Evolutionary conservation across 2,888 invertebrate species (phyloP).

Genomic region (Platycheirus albimanus): DNA sequence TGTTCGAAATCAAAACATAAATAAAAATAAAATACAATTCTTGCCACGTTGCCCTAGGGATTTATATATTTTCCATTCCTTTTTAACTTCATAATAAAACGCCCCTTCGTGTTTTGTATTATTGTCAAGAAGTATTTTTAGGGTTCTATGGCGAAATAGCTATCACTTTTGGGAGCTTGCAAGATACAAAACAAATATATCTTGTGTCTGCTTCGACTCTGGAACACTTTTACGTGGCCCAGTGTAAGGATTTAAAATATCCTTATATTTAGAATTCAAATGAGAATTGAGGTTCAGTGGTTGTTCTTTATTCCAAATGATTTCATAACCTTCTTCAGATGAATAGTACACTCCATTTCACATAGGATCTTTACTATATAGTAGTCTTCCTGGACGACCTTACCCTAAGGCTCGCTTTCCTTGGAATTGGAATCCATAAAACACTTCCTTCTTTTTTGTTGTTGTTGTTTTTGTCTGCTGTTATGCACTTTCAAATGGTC

Average conservation of each 20-base stretch:
- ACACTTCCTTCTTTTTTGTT: constrained; percentile 48
- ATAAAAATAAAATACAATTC: constrained; percentile 52
- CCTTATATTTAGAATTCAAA: constrained; percentile 27
- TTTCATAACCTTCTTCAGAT: constrained; percentile 32
- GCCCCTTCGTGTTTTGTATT: neutral
- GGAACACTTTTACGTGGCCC: constrained; percentile 3
- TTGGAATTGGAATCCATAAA: constrained; percentile 39
- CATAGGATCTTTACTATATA: constrained; percentile 24
- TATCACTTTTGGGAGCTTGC: constrained; percentile 3
- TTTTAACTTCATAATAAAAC: constrained; percentile 2
- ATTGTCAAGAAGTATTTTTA: neutral
- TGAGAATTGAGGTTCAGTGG: neutral
- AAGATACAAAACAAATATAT: neutral
- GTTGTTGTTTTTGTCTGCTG: constrained; percentile 4
- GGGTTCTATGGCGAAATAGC: neutral
- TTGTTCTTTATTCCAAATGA: constrained; percentile 12
- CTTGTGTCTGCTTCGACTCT: neutral
- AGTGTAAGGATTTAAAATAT: constrained; percentile 6
- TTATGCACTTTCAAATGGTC: constrained; percentile 32
- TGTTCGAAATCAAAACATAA: constrained; percentile 55
- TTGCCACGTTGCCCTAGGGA: constrained; percentile 58
- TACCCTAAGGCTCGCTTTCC: constrained; percentile 20
- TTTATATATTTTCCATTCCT: constrained; percentile 39
- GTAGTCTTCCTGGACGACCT: too few species aligned
- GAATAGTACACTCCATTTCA: constrained; percentile 25